phyloP scores from a whole-genome alignment of 2,113 vertebrate species.

The Nesogale talazaci region DNA sequence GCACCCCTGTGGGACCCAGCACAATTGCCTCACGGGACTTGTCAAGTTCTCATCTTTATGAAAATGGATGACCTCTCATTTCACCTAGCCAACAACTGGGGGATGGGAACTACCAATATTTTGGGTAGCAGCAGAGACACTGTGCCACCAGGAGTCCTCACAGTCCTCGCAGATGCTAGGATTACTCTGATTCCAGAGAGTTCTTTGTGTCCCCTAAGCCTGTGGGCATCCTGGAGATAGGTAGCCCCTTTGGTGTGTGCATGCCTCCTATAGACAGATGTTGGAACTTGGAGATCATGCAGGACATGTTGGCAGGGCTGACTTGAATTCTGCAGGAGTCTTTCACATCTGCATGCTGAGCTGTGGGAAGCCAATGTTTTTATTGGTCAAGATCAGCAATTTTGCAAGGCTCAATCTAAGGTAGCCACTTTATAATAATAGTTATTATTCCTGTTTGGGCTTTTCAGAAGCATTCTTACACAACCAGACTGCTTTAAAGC shows the following conservation, averaged over 20 bases:
- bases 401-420: background rate
- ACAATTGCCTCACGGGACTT: background rate
- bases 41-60: background rate
- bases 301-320: background rate
- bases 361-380: background rate
- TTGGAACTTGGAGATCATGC: background rate
- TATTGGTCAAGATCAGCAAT: background rate
- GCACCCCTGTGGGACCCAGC: no score
- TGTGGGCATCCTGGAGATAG: background rate
- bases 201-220: background rate
- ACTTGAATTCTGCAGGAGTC: background rate
- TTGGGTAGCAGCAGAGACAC: background rate
- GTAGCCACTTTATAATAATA: background rate
- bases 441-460: background rate
- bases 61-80: background rate
- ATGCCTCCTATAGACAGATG: background rate
- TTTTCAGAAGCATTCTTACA: slow-evolving; percentile 13
- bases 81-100: background rate
- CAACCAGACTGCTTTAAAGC: background rate
- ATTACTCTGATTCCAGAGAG: background rate
- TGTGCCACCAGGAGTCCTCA: background rate
- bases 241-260: no score
- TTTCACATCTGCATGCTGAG: background rate
- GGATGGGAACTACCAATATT: background rate
- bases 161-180: background rate